Percentiles rank a stretch among this genome's conserved stretches.
Conservation (phyloP, 2,797 vertebrate genomes). For the Brachyalestes nurse region DNA sequence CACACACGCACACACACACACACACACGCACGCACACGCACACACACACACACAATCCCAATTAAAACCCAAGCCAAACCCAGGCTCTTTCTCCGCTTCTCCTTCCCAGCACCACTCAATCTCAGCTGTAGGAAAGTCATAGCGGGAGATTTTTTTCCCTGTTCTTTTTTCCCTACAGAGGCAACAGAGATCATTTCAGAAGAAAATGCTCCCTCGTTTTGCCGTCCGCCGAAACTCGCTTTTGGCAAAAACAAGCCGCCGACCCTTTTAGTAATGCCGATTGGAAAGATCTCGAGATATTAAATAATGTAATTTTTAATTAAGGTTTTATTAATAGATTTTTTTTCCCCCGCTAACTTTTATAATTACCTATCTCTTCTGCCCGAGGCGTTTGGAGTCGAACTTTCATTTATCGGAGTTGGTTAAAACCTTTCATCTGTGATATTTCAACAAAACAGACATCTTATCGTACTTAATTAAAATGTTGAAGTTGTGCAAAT, state of each 20-base stretch:
- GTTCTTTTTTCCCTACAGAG: constrained; percentile 19
- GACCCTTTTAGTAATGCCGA: constrained; percentile 81
- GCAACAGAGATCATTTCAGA: constrained; percentile 4
- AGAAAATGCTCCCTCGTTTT: constrained; percentile 31
- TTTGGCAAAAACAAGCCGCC: constrained; percentile 71
- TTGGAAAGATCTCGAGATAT: constrained; percentile 82
- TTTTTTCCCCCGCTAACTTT: constrained; percentile 72
- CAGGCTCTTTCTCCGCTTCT: constrained; percentile 48
- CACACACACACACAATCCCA: constrained; percentile 50
- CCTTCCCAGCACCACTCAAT: constrained; percentile 48
- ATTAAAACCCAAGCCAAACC: constrained; percentile 64
- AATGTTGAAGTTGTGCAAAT: constrained; percentile 57
- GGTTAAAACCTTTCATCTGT: constrained; percentile 67
- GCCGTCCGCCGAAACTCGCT: constrained; percentile 63
- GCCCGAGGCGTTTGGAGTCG: constrained; percentile 79
- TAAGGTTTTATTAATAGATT: constrained; percentile 85
- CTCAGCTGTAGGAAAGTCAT: constrained; percentile 40
- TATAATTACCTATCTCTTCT: constrained; percentile 78
- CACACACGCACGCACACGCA: neutral
- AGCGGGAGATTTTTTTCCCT: constrained; percentile 25
- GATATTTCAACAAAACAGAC: constrained; percentile 79
- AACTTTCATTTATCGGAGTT: constrained; percentile 77
- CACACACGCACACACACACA: constrained; percentile 32
- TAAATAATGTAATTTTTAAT: constrained; percentile 85
- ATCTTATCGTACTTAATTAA: constrained; percentile 70